Base-by-base conservation (phyloP, 2,888 invertebrate genomes). In the Smittia aterrima region DNA sequence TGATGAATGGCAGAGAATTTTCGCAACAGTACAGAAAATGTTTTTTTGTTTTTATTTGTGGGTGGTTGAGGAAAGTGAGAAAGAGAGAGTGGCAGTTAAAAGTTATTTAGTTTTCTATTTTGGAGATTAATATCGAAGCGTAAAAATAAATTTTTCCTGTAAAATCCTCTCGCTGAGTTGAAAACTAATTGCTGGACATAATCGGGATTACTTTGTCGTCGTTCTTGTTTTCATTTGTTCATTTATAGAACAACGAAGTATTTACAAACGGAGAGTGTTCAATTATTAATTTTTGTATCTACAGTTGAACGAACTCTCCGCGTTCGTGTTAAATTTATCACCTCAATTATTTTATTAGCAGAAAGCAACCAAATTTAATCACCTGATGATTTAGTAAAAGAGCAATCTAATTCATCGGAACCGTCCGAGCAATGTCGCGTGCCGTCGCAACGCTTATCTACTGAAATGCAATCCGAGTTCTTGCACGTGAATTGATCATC, bases 401-500 rank as follows among this genome's bases (percentile, higher is more conserved):
- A 9, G 38, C 72, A 72, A 7, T 58, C 22, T 38, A 47, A 20
- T 16, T 72, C 72, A 62, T 72, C 72, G n/a, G 72, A 72, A 22
- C 72, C 72, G 24, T 72, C 72, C 1, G 4, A 7, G 11, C 72
- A 72, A 9, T 72, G 62, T 13, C 2, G 4, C 6, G 18, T 27
- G 20, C 72, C 72, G 58, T 72, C 62, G 22, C 72, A 72, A 25
- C 40, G 20, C 22, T 62, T 7, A 24, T 38, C 18, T n/a, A 40
- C 24, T 6, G 62, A 24, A 62, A 72, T 72, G 25, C 72, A 72
- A 22, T 62, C 6, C 20, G 24, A 40, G 54, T 54, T 24, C 13
- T 24, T 47, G 16, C 72, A 72, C 32, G 38, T 16, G 54, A 72
- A 72, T 72, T 72, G 53, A 62, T 64, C 38, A 1, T 72, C 72